Base-by-base conservation (phyloP, 2,797 vertebrate genomes). In the Tadarida brasiliensis region DNA sequence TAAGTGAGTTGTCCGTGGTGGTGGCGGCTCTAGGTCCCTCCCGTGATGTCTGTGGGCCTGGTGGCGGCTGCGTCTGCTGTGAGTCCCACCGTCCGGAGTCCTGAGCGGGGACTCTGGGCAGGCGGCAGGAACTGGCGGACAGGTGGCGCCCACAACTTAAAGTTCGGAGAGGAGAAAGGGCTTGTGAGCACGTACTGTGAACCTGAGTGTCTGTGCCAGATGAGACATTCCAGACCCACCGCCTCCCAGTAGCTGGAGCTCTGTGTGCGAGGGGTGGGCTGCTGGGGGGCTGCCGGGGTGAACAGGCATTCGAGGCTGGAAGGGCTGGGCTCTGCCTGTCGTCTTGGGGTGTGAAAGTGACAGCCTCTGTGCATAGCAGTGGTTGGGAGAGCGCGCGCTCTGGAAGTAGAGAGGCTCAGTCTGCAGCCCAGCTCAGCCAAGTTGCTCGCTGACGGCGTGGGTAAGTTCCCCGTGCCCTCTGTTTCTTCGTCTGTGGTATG, bases 1-100 rank as follows among this genome's bases (percentile, higher is more conserved):
- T 93, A 77, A 94, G 85, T 81, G 95, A 68, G 6, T 76, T 83
- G 71, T 87, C 78, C 84, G 7, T 71, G 51, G 67, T 59, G 17
- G 28, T 95, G 80, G 65, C 15, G 65, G 78, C 70, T 94, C 84
- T 68, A 28, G 57, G 74, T 70, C 78, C n/a, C 81, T 89, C 39
- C 76, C 73, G 24, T 56, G 51, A 80, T 22, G 19, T 71, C 83
- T 20, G 3, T 47, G 54, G 67, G 67, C 56, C 44, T 49, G 9
- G 44, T 3, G 7, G 35, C 87, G 33, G 51, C 77, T 2, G 4
- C 11, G 11, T 30, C 6, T 17, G 30, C 65, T 74, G 71, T 56
- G 56, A 87, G 56, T 30, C 85, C 44, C 26, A 1, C 24, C 17
- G 6, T n/a, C 1, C n/a, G 39, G 54, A 35, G 67, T 74, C 33